These are phyloP conservation scores for Drosophila nigrodunni DNA, from an alignment of 1,140 invertebrate species.

Conservation along the genomic window DNA sequence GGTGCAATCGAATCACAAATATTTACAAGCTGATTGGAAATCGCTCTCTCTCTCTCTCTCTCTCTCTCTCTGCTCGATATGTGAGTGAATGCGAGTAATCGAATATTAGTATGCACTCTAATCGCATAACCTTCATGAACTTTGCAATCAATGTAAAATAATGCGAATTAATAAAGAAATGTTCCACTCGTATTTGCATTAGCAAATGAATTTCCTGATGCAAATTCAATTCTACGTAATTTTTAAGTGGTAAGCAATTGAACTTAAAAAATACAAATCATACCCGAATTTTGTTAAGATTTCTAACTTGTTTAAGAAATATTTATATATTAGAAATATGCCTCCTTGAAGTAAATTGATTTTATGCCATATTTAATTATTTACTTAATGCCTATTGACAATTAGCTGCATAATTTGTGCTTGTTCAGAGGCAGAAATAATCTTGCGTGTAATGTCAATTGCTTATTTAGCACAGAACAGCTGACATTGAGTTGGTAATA, in stretches of 20 bases:
- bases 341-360: too few species aligned
- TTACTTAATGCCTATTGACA: neutral
- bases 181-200: constrained; percentile 3
- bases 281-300: too few species aligned
- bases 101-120: constrained; percentile 57
- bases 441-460: constrained; percentile 27
- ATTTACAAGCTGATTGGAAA: constrained; percentile 10
- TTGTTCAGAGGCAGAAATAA: neutral
- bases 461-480: constrained; percentile 33
- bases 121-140: constrained; percentile 69
- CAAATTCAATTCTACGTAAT: constrained; percentile 1
- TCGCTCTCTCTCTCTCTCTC: neutral
- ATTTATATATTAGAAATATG: too few species aligned
- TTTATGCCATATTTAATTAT: too few species aligned
- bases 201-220: constrained; percentile 63
- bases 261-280: neutral
- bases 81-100: constrained; percentile 24
- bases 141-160: constrained; percentile 70
- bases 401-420: neutral
- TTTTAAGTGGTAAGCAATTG: neutral
- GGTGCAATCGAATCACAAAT: constrained; percentile 21
- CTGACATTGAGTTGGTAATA: constrained; percentile 49
- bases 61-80: neutral
- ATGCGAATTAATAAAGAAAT: constrained; percentile 36
- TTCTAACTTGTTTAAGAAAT: too few species aligned